These are phyloP conservation scores for Zygothrica quintamaculata DNA, from an alignment of 2,888 invertebrate genomes.

Conservation along the genomic window DNA sequence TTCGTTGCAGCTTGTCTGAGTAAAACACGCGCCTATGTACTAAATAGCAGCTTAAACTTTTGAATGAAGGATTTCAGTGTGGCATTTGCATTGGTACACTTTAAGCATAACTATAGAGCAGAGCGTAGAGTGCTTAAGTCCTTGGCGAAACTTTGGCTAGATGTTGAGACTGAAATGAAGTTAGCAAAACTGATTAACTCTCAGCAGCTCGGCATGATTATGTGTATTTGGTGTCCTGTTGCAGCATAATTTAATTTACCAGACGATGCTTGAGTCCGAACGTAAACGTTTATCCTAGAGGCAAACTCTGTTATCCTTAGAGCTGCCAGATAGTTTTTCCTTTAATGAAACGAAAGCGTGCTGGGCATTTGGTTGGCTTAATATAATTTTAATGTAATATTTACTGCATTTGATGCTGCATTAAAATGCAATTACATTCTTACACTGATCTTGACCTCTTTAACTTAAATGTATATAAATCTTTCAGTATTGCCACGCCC, in stretches of 20 bases:
- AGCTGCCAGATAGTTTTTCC: constrained; percentile 27
- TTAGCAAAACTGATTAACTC: constrained; percentile 78
- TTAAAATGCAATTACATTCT: constrained; percentile 66
- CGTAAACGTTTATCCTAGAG: constrained; percentile 33
- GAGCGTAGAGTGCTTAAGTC: background rate
- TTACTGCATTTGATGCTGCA: constrained; percentile 49
- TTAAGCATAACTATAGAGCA: constrained; percentile 9
- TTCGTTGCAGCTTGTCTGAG: constrained; percentile 24
- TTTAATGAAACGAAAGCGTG: background rate
- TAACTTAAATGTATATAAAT: constrained; percentile 36
- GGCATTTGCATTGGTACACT: constrained; percentile 4
- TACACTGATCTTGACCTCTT: constrained; percentile 12
- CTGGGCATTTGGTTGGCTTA: constrained; percentile 22
- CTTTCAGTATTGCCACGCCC: constrained; percentile 29
- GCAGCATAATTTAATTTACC: constrained; percentile 65
- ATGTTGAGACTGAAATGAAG: constrained; percentile 64
- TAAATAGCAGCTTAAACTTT: constrained; percentile 46
- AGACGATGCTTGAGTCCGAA: constrained; percentile 26
- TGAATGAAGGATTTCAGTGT: constrained; percentile 63
- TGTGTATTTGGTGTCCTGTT: constrained; percentile 14
- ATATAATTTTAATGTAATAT: constrained; percentile 56
- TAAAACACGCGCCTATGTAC: constrained; percentile 41
- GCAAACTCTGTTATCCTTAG: background rate
- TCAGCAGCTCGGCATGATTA: constrained; percentile 52
- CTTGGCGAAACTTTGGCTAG: constrained; percentile 48